Conservation (phyloP, 2,797 vertebrate species). For the Ispidina picta region DNA sequence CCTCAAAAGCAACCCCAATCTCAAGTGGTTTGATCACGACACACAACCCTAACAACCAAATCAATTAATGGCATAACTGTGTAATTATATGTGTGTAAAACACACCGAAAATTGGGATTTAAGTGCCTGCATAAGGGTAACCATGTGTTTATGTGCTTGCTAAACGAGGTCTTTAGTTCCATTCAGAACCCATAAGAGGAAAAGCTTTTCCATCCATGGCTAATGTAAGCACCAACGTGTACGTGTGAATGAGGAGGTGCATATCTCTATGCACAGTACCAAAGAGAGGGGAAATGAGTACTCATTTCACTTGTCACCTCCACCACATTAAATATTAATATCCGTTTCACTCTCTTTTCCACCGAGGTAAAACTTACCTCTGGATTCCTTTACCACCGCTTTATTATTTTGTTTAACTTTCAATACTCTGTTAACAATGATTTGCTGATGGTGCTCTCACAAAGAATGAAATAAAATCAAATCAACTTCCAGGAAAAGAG, state of each 20-base stretch:
- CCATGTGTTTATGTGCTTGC: not conserved
- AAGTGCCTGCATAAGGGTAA: not conserved
- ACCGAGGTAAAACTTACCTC: not conserved
- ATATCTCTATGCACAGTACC: not conserved
- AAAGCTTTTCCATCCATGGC: not conserved
- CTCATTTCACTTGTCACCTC: slow-evolving; percentile 46
- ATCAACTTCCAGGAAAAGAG: not conserved
- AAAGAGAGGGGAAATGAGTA: not conserved
- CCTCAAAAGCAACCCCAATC: not conserved
- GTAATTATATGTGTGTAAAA: not conserved
- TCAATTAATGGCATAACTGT: not conserved
- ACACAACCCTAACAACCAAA: rapidly evolving
- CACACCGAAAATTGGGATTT: not conserved
- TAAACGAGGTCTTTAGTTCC: not conserved
- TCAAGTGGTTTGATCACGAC: not conserved
- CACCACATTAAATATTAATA: slow-evolving; percentile 29
- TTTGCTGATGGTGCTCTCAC: not conserved
- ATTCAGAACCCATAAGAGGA: not conserved
- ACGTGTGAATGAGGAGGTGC: not conserved
- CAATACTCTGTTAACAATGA: not conserved
- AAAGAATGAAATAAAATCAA: not conserved
- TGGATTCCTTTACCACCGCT: not conserved
- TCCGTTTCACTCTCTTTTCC: not conserved
- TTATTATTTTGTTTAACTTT: slow-evolving; percentile 2
- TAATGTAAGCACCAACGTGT: not conserved